A percentile compares a stretch with the other conserved stretches of the same genome.
phyloP scores from a whole-genome alignment of 2,888 invertebrate genomes.

The Ecliptopera silaceata region DNA sequence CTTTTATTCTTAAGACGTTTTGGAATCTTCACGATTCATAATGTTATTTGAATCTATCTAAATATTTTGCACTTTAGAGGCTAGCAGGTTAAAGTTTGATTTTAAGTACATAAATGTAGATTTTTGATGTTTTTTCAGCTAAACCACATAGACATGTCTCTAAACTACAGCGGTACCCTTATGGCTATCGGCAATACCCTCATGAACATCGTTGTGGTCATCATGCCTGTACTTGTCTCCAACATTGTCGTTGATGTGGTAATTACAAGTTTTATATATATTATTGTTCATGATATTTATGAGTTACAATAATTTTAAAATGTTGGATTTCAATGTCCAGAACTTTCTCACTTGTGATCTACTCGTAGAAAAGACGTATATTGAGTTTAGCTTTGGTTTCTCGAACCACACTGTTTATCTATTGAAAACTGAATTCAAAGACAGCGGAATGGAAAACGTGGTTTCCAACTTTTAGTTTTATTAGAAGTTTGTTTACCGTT shows the following conservation, averaged over 20 bases:
- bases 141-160: slow-evolving; percentile 91
- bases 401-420: neutral
- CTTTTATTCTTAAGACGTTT: no score
- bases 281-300: no score
- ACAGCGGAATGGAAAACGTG: neutral
- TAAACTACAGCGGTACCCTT: slow-evolving; percentile 89
- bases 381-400: neutral
- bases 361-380: slow-evolving; percentile 2
- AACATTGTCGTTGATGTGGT: slow-evolving; percentile 86
- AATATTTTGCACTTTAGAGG: no score
- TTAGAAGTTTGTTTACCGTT: neutral
- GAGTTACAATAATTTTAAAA: no score
- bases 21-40: no score
- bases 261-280: no score
- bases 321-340: no score
- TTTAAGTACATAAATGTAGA: no score
- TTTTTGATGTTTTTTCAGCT: no score
- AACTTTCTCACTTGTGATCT: neutral
- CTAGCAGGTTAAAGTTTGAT: no score
- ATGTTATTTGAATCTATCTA: no score
- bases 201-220: slow-evolving; percentile 85
- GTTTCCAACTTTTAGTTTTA: neutral
- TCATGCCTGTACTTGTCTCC: slow-evolving; percentile 87
- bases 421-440: slow-evolving; percentile 1
- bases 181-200: slow-evolving; percentile 91